Evolutionary conservation across 2,888 invertebrate genomes (phyloP), one percentile per base, ranked within the genome.

Genomic region (Ectemnius lituratus): DNA sequence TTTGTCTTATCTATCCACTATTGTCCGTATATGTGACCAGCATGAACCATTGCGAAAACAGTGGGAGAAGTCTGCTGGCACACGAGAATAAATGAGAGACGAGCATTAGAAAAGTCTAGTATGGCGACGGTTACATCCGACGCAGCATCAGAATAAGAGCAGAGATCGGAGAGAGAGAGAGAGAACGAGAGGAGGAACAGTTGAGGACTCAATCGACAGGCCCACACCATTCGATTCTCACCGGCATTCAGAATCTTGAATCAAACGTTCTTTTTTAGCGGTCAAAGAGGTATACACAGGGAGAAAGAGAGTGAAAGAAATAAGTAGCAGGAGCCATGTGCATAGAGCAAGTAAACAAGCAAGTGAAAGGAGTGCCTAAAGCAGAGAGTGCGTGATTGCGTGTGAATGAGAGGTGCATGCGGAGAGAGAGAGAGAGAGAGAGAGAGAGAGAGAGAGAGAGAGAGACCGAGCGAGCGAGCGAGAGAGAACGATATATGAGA

Each of bases 201-300:
- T 16, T 16, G 14, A 52, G 14, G n/a, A 52, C 52, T 52, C 52
- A 52, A 37, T 37, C 37, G 37, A 37, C 37, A 37, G 37, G 8
- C 8, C 37, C 5, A 60, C 75, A 74, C 70, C 62, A 68, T 71
- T 72, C 78, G 56, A 68, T 78, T 78, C 70, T 70, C 66, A 76
- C 72, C 73, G 60, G 72, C 77, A 75, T 71, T 72, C 80, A 74
- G 58, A 69, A 82, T 81, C 75, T 78, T 81, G 66, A 83, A 81
- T 84, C 71, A 63, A 75, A 75, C 76, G 74, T 82, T 84, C 79
- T 81, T 79, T 78, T 78, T 76, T 76, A 81, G 79, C 79, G 75
- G 75, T 76, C 76, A 72, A 73, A 79, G 71, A 76, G 74, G n/a
- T 52, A 52, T 37, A 37, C 37, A 37, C 8, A 37, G 37, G 52